Base-by-base conservation (phyloP, 2,797 vertebrate genomes). In the Cryptoblepharus egeriae region DNA sequence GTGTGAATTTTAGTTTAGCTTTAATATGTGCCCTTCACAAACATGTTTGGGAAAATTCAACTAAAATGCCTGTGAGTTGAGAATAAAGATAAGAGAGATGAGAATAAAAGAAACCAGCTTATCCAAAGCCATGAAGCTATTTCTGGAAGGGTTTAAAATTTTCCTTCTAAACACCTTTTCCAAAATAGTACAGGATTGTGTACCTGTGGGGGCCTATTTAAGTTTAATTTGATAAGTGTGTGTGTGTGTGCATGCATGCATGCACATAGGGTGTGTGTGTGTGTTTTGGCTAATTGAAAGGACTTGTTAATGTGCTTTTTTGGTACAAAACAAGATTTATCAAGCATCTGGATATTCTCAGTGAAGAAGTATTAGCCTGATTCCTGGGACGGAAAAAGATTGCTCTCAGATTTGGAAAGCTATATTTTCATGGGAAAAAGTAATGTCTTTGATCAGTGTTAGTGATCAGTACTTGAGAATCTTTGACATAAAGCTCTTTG, bases 291-390 rank as follows among this genome's bases (percentile, higher is more conserved):
- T 86, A 39, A 82, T 80, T 82, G 74, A 81, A 92, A 86, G 79
- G 35, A 0, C 32, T 12, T 81, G 58, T 83, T 91, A 85, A 22
- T 24, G 79, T 49, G 45, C 2, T 52, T 52, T 52, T 52, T 52
- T 52, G 49, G 30, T 85, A 90, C 28, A 83, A 88, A 79, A 78
- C 64, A 84, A 85, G 7, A 49, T 49, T 81, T 92, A 74, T 80
- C 32, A 85, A 82, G 20, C 60, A 70, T 84, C 1, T 18, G 80
- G 67, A 26, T 88, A 78, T 91, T 92, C 88, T 91, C 84, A 89
- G 28, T 82, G 75, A 73, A 78, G 55, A 91, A 89, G 30, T 88
- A 26, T 20, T 83, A 84, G 65, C 65, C 37, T 80, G 85, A 61
- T 88, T 87, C 69, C 89, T 85, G 67, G 64, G 81, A 77, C 1